phyloP scores from a whole-genome alignment of 1,140 invertebrate species.

The Akabosia matsudoensis region DNA sequence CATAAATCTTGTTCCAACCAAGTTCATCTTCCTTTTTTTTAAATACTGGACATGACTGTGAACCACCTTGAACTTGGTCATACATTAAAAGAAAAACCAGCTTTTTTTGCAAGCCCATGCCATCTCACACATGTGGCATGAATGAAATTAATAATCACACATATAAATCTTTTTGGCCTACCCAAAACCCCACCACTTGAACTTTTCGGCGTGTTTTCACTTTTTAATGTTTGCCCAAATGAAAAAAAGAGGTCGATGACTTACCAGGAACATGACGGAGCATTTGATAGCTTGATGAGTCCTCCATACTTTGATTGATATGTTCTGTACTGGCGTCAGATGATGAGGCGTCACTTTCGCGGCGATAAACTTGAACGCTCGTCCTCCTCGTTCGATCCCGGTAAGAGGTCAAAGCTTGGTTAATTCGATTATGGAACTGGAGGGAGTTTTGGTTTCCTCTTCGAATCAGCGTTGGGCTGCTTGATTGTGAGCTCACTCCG shows the following conservation, averaged over 20 bases:
- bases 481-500: background rate
- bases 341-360: background rate
- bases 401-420: slow-evolving; percentile 4
- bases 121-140: too few species aligned
- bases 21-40: background rate
- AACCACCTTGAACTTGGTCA: background rate
- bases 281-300: slow-evolving; percentile 33
- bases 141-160: too few species aligned
- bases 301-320: slow-evolving; percentile 30
- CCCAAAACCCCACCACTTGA: too few species aligned
- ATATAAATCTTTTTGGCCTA: background rate
- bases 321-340: background rate
- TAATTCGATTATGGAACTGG: slow-evolving; percentile 21
- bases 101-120: too few species aligned
- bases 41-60: background rate
- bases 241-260: background rate
- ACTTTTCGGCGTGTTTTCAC: too few species aligned
- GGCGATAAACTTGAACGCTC: slow-evolving; percentile 17
- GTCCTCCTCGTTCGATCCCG: background rate
- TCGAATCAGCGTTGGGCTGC: background rate
- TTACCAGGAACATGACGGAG: slow-evolving; percentile 36
- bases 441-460: background rate
- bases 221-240: background rate
- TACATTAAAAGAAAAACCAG: background rate
- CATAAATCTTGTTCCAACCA: background rate